Percentiles rank a stretch among this genome's conserved stretches.
Conservation (phyloP, 1,140 invertebrate genomes). For the Oppia nitens region DNA sequence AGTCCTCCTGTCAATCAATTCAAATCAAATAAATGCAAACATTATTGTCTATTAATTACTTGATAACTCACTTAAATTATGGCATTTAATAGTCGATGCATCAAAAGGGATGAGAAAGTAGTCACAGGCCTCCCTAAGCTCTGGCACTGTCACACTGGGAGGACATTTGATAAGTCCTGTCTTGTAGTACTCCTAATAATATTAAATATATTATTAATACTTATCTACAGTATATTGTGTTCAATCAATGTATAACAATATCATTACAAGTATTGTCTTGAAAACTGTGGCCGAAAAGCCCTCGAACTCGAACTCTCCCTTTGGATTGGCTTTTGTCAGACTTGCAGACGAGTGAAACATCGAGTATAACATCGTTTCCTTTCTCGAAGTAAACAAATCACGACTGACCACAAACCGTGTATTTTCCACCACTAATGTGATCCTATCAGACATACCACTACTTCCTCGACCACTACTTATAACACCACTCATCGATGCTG, state of each 20-base stretch:
- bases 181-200: slow-evolving; percentile 68
- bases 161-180: slow-evolving; percentile 73
- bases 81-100: slow-evolving; percentile 83
- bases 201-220: no score
- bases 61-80: slow-evolving; percentile 61
- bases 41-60: not conserved
- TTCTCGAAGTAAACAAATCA: slow-evolving; percentile 70
- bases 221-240: no score
- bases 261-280: slow-evolving; percentile 63
- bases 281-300: slow-evolving; percentile 92
- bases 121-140: slow-evolving; percentile 93
- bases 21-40: not conserved
- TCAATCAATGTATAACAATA: slow-evolving; percentile 12
- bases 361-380: slow-evolving; percentile 81
- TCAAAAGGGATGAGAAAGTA: slow-evolving; percentile 96
- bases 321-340: slow-evolving; percentile 75
- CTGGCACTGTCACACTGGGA: slow-evolving; percentile 65
- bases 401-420: slow-evolving; percentile 81
- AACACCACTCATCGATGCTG: no score
- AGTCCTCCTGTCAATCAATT: slow-evolving; percentile 50
- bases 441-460: slow-evolving; percentile 60
- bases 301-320: slow-evolving; percentile 93
- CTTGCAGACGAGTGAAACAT: slow-evolving; percentile 66
- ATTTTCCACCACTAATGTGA: slow-evolving; percentile 83
- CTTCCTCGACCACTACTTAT: no score